phyloP scores from a whole-genome alignment of 2,888 invertebrate genomes.

The Leptinotarsa peninsularis region DNA sequence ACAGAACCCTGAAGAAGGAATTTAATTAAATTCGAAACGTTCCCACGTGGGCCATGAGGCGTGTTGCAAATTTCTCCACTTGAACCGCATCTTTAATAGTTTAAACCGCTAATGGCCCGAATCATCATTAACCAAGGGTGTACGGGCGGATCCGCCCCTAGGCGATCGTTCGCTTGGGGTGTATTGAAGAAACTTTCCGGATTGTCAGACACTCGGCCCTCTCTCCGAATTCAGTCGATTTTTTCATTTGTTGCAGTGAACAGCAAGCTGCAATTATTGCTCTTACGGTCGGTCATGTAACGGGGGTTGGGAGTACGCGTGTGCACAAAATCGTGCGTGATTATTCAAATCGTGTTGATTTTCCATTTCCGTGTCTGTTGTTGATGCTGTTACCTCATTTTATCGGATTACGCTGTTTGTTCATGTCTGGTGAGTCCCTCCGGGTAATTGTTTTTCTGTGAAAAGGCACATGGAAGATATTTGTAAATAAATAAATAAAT shows the following conservation, averaged over 20 bases:
- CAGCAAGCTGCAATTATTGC: conserved; percentile 10
- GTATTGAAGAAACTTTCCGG: conserved; percentile 21
- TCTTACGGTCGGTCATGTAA: conserved; percentile 14
- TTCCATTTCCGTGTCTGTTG: conserved; percentile 21
- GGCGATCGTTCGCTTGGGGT: conserved; percentile 26
- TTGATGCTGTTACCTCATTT: background rate
- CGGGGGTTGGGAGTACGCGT: conserved; percentile 15
- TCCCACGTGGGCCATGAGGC: background rate
- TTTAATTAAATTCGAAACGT: background rate
- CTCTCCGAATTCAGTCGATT: conserved; percentile 30
- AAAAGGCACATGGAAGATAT: background rate
- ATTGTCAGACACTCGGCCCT: conserved; percentile 7
- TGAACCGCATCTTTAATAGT: background rate
- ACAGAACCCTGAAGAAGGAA: no score
- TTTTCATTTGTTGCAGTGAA: conserved; percentile 26
- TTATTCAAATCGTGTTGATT: conserved; percentile 23
- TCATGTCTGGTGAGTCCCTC: background rate
- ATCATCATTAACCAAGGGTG: conserved; percentile 1
- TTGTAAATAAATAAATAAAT: no score
- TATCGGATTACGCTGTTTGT: background rate
- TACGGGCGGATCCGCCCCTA: conserved; percentile 25
- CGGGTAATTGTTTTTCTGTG: background rate
- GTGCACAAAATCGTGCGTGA: conserved; percentile 2
- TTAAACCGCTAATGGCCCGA: conserved; percentile 7
- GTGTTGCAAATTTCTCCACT: background rate